Evolutionary conservation across 2,888 invertebrate species (phyloP).

Genomic region (Pseudoips prasinana): DNA sequence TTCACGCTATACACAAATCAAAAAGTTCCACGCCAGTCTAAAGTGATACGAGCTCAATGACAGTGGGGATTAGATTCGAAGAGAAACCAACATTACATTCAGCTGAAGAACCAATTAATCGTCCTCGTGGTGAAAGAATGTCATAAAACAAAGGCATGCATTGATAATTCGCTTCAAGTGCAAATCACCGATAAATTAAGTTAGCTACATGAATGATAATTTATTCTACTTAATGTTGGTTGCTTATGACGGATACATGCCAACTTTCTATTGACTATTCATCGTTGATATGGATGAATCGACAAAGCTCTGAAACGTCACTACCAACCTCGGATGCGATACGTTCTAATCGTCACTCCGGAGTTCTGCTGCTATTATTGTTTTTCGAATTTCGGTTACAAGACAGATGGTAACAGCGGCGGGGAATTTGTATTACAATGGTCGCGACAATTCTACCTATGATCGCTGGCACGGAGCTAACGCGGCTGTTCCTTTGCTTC

Average conservation of each 20-base stretch:
- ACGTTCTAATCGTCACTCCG: conserved; percentile 39
- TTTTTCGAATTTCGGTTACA: conserved; percentile 57
- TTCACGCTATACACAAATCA: conserved; percentile 27
- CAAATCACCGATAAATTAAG: conserved; percentile 37
- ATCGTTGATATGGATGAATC: conserved; percentile 4
- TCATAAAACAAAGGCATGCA: conserved; percentile 32
- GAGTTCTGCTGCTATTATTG: conserved; percentile 46
- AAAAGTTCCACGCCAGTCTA: conserved; percentile 24
- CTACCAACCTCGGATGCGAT: conserved; percentile 25
- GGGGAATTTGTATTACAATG: conserved; percentile 70
- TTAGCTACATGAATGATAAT: conserved; percentile 17
- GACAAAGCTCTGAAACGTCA: conserved; percentile 24
- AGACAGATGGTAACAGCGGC: conserved; percentile 69
- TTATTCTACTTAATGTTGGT: conserved; percentile 16
- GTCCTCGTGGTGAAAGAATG: conserved; percentile 33
- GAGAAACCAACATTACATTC: conserved; percentile 26
- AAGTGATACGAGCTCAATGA: conserved; percentile 22
- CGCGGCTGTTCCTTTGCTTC: conserved; percentile 70
- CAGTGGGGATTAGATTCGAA: conserved; percentile 21
- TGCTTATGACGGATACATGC: conserved; percentile 17
- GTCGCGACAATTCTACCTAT: conserved; percentile 55
- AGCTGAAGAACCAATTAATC: conserved; percentile 27
- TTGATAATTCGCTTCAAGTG: conserved; percentile 37
- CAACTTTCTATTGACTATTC: conserved; percentile 14
- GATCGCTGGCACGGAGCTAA: conserved; percentile 66